These are phyloP conservation scores for Gymnobelideus leadbeateri DNA, from an alignment of 2,113 vertebrate species.

Conservation along the genomic window DNA sequence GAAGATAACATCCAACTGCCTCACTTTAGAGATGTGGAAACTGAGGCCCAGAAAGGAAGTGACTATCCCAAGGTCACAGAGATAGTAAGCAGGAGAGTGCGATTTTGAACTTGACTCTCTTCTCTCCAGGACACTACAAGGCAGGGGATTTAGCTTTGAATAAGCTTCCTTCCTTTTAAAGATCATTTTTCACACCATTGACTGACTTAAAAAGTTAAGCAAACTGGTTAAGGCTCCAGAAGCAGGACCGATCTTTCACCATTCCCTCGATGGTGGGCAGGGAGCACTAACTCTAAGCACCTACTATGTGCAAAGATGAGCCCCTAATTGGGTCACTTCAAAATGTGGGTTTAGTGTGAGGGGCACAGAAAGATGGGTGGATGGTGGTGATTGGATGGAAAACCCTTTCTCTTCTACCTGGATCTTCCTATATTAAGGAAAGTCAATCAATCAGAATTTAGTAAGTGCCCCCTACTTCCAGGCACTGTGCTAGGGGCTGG, in stretches of 20 bases:
- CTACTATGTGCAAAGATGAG: not conserved
- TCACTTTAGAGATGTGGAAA: not conserved
- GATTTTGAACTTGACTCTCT: slow-evolving; percentile 9
- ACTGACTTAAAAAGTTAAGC: not conserved
- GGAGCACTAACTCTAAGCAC: not conserved
- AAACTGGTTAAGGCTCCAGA: not conserved
- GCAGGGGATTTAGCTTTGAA: not conserved
- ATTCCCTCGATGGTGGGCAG: not conserved
- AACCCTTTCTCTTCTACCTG: not conserved
- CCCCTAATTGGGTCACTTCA: too few relatives aligned
- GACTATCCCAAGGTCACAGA: not conserved
- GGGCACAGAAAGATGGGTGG: not conserved
- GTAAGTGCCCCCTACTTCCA: not conserved
- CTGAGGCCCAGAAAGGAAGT: not conserved
- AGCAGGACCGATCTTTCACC: not conserved
- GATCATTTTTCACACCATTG: not conserved
- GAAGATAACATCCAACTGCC: not conserved
- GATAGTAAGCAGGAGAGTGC: not conserved
- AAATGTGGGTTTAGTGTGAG: not conserved
- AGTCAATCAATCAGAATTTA: not conserved
- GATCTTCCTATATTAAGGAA: not conserved
- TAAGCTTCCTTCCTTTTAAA: not conserved
- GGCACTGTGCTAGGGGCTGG: not conserved
- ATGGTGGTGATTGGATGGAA: not conserved
- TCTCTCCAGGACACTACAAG: not conserved